phyloP scores from a whole-genome alignment of 2,888 invertebrate genomes.

The Watsonalla binaria region DNA sequence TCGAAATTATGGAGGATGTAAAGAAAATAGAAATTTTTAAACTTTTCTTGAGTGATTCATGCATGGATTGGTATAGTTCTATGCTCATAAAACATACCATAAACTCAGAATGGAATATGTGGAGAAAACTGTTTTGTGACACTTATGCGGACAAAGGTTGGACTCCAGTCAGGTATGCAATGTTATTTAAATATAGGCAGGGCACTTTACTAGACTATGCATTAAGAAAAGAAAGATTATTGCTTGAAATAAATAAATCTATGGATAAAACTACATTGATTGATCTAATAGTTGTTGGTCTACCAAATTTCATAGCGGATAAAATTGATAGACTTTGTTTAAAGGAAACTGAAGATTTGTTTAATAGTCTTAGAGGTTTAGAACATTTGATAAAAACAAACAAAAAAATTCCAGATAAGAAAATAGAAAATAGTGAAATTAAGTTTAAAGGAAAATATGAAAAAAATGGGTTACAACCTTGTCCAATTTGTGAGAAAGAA shows the following conservation, averaged over 20 bases:
- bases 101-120: slow-evolving; percentile 12
- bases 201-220: slow-evolving; percentile 19
- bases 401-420: slow-evolving; percentile 1
- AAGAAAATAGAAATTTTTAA: slow-evolving; percentile 1
- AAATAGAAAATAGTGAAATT: slow-evolving; percentile 3
- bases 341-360: neutral
- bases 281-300: slow-evolving; percentile 10
- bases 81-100: slow-evolving; percentile 14
- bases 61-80: slow-evolving; percentile 11
- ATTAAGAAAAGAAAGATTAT: slow-evolving; percentile 15
- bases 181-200: too few relatives aligned
- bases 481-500: slow-evolving; percentile 3
- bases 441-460: slow-evolving; percentile 2
- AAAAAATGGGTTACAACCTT: neutral
- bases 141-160: slow-evolving; percentile 19
- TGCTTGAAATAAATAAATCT: slow-evolving; percentile 10
- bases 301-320: too few relatives aligned
- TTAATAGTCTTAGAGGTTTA: slow-evolving; percentile 3
- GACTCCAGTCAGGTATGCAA: slow-evolving; percentile 18
- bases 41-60: slow-evolving; percentile 1
- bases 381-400: slow-evolving; percentile 3
- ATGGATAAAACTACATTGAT: slow-evolving; percentile 12
- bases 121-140: slow-evolving; percentile 14
- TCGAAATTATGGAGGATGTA: slow-evolving; percentile 2
- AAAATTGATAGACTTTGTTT: too few relatives aligned